phyloP scores from a whole-genome alignment of 2,888 invertebrate genomes.

The Orthosia cruda region DNA sequence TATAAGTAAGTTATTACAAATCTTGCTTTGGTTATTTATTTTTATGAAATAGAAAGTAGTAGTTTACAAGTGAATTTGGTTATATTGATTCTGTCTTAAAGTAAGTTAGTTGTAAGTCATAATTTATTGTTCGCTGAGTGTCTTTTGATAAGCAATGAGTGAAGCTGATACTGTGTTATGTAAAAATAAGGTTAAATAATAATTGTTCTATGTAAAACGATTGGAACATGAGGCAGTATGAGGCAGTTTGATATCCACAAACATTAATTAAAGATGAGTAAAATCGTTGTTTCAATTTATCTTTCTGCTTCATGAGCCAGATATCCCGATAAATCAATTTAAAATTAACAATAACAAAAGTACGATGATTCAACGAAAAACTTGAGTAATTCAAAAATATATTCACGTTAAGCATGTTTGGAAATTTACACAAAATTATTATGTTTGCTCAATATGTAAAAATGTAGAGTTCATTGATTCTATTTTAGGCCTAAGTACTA shows the following conservation, averaged over 20 bases:
- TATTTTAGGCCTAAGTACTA: slow-evolving; percentile 54
- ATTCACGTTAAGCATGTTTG: slow-evolving; percentile 66
- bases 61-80: background rate
- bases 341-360: slow-evolving; percentile 60
- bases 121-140: slow-evolving; percentile 29
- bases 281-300: slow-evolving; percentile 1
- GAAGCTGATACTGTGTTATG: slow-evolving; percentile 48
- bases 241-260: slow-evolving; percentile 40
- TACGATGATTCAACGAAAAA: slow-evolving; percentile 76
- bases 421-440: slow-evolving; percentile 60
- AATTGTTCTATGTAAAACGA: slow-evolving; percentile 17
- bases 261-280: background rate
- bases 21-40: background rate
- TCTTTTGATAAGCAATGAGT: slow-evolving; percentile 43
- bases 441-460: slow-evolving; percentile 69
- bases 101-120: slow-evolving; percentile 3
- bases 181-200: slow-evolving; percentile 38
- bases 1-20: slow-evolving; percentile 4
- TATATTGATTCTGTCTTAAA: background rate
- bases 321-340: slow-evolving; percentile 5
- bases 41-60: slow-evolving; percentile 1
- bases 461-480: slow-evolving; percentile 47
- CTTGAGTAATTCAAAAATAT: slow-evolving; percentile 64
- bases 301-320: slow-evolving; percentile 47
- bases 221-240: slow-evolving; percentile 43